phyloP scores from a whole-genome alignment of 2,888 invertebrate species.

The Dasysyrphus albostriatus region DNA sequence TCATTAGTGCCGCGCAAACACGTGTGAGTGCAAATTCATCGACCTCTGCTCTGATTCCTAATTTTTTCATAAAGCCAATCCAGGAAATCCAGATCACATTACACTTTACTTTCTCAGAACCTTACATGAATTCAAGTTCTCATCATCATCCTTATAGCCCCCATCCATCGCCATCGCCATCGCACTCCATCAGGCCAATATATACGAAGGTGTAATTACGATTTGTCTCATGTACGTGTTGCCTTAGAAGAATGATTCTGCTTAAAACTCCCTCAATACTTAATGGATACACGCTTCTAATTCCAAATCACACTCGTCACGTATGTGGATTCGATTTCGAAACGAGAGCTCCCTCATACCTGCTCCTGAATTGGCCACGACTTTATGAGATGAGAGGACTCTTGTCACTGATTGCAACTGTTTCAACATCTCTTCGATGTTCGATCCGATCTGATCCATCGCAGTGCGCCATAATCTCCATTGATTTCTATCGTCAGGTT shows the following conservation, averaged over 20 bases:
- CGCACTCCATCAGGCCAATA: background rate
- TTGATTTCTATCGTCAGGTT: constrained; percentile 58
- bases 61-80: constrained; percentile 3
- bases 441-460: constrained; percentile 26
- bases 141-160: background rate
- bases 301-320: constrained; percentile 55
- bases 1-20: constrained; percentile 52
- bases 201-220: constrained; percentile 67
- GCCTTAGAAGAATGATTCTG: constrained; percentile 54
- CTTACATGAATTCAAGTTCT: constrained; percentile 36
- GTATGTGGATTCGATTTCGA: constrained; percentile 74
- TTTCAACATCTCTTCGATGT: constrained; percentile 51
- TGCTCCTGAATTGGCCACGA: constrained; percentile 55
- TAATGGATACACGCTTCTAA: constrained; percentile 17
- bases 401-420: constrained; percentile 76
- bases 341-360: constrained; percentile 52
- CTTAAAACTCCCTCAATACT: constrained; percentile 40
- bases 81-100: constrained; percentile 64
- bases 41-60: constrained; percentile 67
- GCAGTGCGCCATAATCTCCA: constrained; percentile 36
- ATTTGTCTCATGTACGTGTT: constrained; percentile 70
- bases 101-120: constrained; percentile 47
- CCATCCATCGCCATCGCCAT: background rate
- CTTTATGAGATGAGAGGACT: constrained; percentile 19
- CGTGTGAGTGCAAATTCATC: constrained; percentile 70